These are phyloP conservation scores for Pegoplata infirma DNA, from an alignment of 2,888 invertebrate genomes.

Conservation along the genomic window DNA sequence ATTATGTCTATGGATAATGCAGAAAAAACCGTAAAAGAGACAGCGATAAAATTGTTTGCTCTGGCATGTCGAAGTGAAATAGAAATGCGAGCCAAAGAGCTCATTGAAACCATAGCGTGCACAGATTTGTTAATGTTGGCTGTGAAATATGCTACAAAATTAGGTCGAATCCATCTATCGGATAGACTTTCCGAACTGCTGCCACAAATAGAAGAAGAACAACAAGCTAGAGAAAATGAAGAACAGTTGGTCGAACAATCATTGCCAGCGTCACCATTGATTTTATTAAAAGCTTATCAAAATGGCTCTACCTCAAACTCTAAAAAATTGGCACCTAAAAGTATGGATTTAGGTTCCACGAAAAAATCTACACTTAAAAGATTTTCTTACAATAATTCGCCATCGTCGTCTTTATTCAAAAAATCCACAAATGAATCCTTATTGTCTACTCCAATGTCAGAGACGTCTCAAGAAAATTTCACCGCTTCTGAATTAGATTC, in stretches of 20 bases:
- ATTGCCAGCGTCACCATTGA: slow-evolving; percentile 67
- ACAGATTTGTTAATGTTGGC: slow-evolving; percentile 88
- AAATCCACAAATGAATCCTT: slow-evolving; percentile 59
- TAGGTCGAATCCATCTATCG: slow-evolving; percentile 87
- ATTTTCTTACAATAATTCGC: slow-evolving; percentile 72
- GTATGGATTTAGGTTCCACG: slow-evolving; percentile 72
- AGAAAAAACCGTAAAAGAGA: slow-evolving; percentile 85
- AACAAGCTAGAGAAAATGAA: slow-evolving; percentile 59
- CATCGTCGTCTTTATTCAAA: slow-evolving; percentile 39
- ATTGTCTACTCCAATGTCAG: slow-evolving; percentile 20
- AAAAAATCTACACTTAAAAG: slow-evolving; percentile 80
- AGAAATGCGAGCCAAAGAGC: slow-evolving; percentile 91
- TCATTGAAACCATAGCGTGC: slow-evolving; percentile 89
- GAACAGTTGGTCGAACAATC: slow-evolving; percentile 63
- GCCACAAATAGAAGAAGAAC: slow-evolving; percentile 76
- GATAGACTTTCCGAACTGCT: slow-evolving; percentile 85
- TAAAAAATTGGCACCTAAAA: slow-evolving; percentile 70
- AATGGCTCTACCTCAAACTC: slow-evolving; percentile 49
- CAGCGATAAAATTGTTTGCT: slow-evolving; percentile 93
- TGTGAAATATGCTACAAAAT: slow-evolving; percentile 91
- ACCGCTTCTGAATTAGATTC: slow-evolving; percentile 23
- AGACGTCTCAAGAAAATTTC: slow-evolving; percentile 52
- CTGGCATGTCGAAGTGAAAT: slow-evolving; percentile 91
- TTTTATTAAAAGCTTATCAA: slow-evolving; percentile 68
- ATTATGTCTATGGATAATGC: slow-evolving; percentile 82